A percentile compares a stretch with the other conserved stretches of the same genome.
phyloP scores from a whole-genome alignment of 2,113 vertebrate genomes.

The Pygoscelis adeliae region DNA sequence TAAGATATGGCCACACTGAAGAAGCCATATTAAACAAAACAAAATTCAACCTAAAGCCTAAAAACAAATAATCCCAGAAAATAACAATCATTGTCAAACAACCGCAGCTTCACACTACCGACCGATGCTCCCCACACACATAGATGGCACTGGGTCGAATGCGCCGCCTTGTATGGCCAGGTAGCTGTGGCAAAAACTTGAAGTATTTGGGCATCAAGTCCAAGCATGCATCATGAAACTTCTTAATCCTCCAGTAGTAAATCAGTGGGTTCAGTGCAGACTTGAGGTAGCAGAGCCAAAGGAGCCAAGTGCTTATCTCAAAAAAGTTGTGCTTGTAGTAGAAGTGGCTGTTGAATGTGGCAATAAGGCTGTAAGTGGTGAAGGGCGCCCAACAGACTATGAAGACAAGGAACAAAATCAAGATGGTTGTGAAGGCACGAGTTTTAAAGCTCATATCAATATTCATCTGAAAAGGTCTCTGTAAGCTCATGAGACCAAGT shows the following conservation, averaged over 20 bases:
- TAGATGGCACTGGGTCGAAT: conserved; percentile 95
- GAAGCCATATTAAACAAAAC: conserved; percentile 35
- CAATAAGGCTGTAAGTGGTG: conserved; percentile 91
- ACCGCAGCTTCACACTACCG: conserved; percentile 79
- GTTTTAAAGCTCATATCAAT: conserved; percentile 99
- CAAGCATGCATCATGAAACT: conserved; percentile 95
- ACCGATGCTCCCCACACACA: conserved; percentile 91
- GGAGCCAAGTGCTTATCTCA: conserved; percentile 95
- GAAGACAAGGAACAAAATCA: conserved; percentile 96
- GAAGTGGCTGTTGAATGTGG: conserved; percentile 90
- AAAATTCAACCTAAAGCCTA: conserved; percentile 26
- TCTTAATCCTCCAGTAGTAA: conserved; percentile 99
- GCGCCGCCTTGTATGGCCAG: conserved; percentile 87
- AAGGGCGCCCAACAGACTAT: conserved; percentile 94
- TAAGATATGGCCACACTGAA: conserved; percentile 28
- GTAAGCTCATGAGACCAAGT: conserved; percentile 93
- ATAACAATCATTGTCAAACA: not conserved
- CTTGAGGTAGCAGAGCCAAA: conserved; percentile 99
- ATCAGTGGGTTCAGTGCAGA: conserved; percentile 97
- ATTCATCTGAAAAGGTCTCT: conserved; percentile 95
- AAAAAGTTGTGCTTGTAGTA: conserved; percentile 93
- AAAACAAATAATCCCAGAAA: not conserved
- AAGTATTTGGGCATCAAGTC: conserved; percentile 96
- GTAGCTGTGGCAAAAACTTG: conserved; percentile 91
- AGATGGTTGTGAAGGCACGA: conserved; percentile 98